These are phyloP conservation scores for Scatophagus argus DNA, from an alignment of 2,113 vertebrate species.

Conservation along the genomic window DNA sequence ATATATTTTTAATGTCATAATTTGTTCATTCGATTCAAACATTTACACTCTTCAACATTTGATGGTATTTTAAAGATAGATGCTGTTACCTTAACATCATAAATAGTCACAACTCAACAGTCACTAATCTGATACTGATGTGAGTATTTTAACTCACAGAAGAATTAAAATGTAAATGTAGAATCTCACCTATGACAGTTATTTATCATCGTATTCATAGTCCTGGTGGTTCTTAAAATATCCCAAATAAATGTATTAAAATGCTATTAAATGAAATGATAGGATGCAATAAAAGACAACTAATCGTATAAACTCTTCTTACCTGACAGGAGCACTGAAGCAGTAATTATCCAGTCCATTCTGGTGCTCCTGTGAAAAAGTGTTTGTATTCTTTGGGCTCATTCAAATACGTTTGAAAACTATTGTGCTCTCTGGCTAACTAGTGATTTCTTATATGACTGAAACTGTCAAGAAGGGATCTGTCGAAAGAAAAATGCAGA, in stretches of 20 bases:
- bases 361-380: constrained; percentile 25
- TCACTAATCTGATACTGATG: background rate
- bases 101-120: background rate
- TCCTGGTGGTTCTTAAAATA: background rate
- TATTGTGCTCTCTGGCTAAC: background rate
- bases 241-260: background rate
- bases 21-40: too few species aligned
- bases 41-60: background rate
- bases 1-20: too few species aligned
- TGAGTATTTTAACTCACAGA: background rate
- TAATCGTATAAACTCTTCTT: constrained; percentile 34
- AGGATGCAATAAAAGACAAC: background rate
- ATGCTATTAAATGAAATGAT: background rate
- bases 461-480: background rate
- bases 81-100: too few species aligned
- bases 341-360: constrained; percentile 58
- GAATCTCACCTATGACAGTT: background rate
- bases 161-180: background rate
- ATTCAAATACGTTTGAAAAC: background rate
- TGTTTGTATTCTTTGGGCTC: background rate
- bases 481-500: constrained; percentile 21
- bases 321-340: constrained; percentile 62
- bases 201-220: background rate
- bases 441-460: background rate
- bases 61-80: too few species aligned